These are phyloP conservation scores for Leuciscus waleckii DNA, from an alignment of 2,797 vertebrate genomes.

Conservation along the genomic window DNA sequence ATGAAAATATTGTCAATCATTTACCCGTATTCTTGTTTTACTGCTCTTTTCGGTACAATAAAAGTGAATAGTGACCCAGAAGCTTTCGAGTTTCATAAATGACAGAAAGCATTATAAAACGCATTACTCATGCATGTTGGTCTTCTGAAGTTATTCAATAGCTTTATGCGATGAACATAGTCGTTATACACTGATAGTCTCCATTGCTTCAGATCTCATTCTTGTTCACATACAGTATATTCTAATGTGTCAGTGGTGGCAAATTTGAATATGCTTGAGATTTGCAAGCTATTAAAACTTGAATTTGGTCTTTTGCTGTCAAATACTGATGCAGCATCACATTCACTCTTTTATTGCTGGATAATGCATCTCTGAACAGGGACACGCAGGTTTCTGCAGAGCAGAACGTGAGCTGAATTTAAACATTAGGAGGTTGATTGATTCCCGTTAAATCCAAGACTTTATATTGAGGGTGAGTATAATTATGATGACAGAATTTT, in stretches of 20 bases:
- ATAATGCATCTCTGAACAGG: slow-evolving; percentile 2
- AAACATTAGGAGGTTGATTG: not conserved
- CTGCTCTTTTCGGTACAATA: not conserved
- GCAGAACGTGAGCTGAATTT: slow-evolving; percentile 31
- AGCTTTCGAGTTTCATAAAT: not conserved
- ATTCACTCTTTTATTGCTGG: not conserved
- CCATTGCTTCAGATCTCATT: not conserved
- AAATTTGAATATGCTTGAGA: not conserved
- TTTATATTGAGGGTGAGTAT: not conserved
- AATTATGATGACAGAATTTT: too few relatives aligned
- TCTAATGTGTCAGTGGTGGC: not conserved
- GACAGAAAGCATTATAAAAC: not conserved
- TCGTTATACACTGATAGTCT: not conserved
- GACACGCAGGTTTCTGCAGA: slow-evolving; percentile 1
- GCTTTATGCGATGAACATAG: not conserved
- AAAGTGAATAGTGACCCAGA: not conserved
- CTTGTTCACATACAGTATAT: not conserved
- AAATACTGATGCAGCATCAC: not conserved
- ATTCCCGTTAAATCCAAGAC: slow-evolving; percentile 21
- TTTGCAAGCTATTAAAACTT: not conserved
- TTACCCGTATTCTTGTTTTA: not conserved
- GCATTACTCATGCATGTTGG: not conserved
- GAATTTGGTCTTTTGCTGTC: not conserved
- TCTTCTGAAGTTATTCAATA: not conserved
- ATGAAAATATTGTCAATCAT: not conserved